A percentile compares a stretch with the other conserved stretches of the same genome.
These are phyloP conservation scores for Clarias fuscus DNA, from an alignment of 2,797 vertebrate genomes.

Conservation along the genomic window DNA sequence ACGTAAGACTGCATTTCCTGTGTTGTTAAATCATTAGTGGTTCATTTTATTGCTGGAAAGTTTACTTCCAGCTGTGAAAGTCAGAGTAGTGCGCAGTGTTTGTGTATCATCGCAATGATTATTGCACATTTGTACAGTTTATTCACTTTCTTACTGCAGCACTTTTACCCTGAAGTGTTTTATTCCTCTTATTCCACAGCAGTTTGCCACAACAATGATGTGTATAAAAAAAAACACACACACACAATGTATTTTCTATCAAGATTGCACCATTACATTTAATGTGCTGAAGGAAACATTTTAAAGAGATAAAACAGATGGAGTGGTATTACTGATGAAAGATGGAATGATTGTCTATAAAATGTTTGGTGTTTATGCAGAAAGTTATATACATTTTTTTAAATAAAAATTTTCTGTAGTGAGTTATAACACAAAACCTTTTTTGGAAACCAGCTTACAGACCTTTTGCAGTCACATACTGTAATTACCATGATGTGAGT, in stretches of 20 bases:
- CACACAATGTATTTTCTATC: not conserved
- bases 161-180: not conserved
- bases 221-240: not conserved
- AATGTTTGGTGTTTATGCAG: no score
- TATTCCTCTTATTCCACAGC: not conserved
- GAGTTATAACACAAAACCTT: no score
- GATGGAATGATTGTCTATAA: no score
- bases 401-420: no score
- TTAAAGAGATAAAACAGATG: no score
- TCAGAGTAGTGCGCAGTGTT: not conserved
- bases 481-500: no score
- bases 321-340: no score
- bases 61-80: not conserved
- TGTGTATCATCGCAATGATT: not conserved
- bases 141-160: not conserved
- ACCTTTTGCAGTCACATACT: no score
- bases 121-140: not conserved
- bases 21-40: not conserved
- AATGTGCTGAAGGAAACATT: not conserved
- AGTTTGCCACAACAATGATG: not conserved
- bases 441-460: no score
- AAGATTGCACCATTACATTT: not conserved
- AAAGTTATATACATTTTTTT: no score
- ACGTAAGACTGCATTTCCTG: slow-evolving; percentile 44
- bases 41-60: not conserved